A percentile compares a stretch with the other conserved stretches of the same genome.
These are phyloP conservation scores for Andrena chrysosceles DNA, from an alignment of 2,888 invertebrate species.

Conservation along the genomic window DNA sequence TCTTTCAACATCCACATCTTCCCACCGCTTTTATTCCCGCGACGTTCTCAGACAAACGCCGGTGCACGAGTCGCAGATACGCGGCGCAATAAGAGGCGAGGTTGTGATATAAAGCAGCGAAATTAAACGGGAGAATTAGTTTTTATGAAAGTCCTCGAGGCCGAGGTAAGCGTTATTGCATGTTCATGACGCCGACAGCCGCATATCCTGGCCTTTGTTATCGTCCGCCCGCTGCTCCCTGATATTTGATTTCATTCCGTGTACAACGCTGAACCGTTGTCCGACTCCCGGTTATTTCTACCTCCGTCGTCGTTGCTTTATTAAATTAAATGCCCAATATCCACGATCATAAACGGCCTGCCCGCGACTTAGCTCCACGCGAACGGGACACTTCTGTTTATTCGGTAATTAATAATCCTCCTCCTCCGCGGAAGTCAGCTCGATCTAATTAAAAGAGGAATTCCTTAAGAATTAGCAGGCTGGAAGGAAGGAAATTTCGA, in stretches of 20 bases:
- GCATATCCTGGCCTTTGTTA: conserved; percentile 27
- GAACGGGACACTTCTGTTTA: conserved; percentile 1
- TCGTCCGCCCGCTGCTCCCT: not conserved
- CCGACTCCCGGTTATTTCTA: not conserved
- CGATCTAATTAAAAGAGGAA: conserved; percentile 53
- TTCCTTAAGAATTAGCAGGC: conserved; percentile 51
- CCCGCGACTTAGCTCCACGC: not conserved
- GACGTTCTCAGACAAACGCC: not conserved
- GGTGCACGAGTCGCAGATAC: not conserved
- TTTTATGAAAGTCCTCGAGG: conserved; percentile 59
- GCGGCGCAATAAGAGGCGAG: conserved; percentile 55
- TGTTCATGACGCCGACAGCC: conserved; percentile 40
- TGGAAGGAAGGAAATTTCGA: conserved; percentile 48
- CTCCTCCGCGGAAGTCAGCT: too few relatives aligned
- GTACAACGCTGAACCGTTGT: not conserved
- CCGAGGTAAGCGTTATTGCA: conserved; percentile 50
- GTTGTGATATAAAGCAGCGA: conserved; percentile 55
- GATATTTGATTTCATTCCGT: conserved; percentile 35
- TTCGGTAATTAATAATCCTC: conserved; percentile 22
- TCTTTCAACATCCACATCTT: not conserved
- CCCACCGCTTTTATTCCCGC: not conserved
- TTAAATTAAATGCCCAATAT: not conserved
- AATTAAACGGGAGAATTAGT: conserved; percentile 72
- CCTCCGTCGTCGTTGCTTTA: not conserved
- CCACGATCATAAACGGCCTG: not conserved